A percentile compares a stretch with the other conserved stretches of the same genome.
phyloP scores from a whole-genome alignment of 2,888 invertebrate species.

The Plemyria rubiginata region DNA sequence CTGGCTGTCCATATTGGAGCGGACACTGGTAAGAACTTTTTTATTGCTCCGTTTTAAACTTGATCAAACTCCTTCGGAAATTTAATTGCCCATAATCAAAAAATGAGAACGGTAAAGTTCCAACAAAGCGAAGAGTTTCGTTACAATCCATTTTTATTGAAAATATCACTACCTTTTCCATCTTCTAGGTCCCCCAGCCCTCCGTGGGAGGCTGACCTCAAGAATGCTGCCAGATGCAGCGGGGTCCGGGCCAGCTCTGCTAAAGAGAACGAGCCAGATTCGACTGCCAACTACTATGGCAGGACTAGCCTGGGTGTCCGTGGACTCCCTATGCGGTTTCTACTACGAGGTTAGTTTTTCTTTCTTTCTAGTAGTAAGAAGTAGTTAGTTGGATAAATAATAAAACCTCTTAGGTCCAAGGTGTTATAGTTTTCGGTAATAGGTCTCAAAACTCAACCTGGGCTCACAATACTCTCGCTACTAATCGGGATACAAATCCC shows the following conservation, averaged over 20 bases:
- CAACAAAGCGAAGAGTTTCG: too few species aligned
- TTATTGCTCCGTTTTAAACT: not conserved
- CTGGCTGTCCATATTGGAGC: constrained; percentile 89
- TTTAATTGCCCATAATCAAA: too few species aligned
- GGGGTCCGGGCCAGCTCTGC: constrained; percentile 88
- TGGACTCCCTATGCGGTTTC: constrained; percentile 91
- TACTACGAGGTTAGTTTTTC: constrained; percentile 88
- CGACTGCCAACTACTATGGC: constrained; percentile 84
- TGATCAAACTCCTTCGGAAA: too few species aligned
- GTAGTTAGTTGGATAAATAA: too few species aligned
- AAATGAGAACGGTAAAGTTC: too few species aligned
- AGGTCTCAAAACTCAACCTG: too few species aligned
- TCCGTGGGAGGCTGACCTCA: constrained; percentile 88
- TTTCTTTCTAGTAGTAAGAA: not conserved
- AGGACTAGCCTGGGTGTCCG: constrained; percentile 93
- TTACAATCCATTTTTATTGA: not conserved
- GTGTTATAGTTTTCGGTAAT: too few species aligned
- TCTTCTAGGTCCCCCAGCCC: constrained; percentile 75
- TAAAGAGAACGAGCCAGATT: constrained; percentile 84
- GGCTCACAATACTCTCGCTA: too few species aligned
- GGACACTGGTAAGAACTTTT: constrained; percentile 63
- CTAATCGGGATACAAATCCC: too few species aligned
- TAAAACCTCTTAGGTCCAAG: too few species aligned
- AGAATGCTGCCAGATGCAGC: constrained; percentile 90
- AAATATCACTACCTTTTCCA: not conserved